Percentiles rank a stretch among this genome's conserved stretches.
Evolutionary conservation across 2,888 invertebrate species (phyloP).

Genomic region (Microplitis manilae): DNA sequence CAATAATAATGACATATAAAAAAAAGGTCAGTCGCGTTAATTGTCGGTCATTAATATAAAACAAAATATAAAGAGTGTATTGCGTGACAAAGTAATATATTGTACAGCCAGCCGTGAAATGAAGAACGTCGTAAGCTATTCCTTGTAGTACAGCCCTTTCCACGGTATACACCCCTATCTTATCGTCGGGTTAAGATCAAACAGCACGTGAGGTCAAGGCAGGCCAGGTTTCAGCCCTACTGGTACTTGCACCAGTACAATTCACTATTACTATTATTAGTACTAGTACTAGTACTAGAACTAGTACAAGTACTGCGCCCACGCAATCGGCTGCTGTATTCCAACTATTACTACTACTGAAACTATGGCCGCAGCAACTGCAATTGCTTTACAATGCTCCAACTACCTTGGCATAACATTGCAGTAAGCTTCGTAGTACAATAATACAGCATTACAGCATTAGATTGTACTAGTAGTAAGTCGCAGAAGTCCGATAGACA

Average conservation of each 20-base stretch:
- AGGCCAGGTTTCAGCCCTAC: slow-evolving; percentile 50
- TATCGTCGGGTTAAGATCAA: slow-evolving; percentile 55
- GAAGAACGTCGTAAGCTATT: slow-evolving; percentile 45
- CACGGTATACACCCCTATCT: slow-evolving; percentile 51
- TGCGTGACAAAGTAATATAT: slow-evolving; percentile 28
- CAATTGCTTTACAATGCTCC: neutral
- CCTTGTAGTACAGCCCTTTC: slow-evolving; percentile 46
- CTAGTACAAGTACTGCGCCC: neutral
- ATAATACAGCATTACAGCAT: neutral
- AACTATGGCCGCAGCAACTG: neutral
- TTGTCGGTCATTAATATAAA: neutral
- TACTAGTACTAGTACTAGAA: slow-evolving; percentile 8
- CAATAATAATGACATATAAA: neutral
- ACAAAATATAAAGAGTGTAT: slow-evolving; percentile 23
- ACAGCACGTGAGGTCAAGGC: slow-evolving; percentile 61
- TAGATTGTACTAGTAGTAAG: slow-evolving; percentile 1
- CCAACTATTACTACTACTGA: neutral
- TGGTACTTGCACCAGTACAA: neutral
- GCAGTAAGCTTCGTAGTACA: neutral
- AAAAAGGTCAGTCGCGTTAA: neutral
- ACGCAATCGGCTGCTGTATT: neutral
- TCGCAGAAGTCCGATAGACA: slow-evolving; percentile 37
- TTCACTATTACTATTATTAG: slow-evolving; percentile 16
- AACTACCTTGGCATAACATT: neutral
- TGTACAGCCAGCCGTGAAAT: slow-evolving; percentile 50